phyloP scores from a whole-genome alignment of 2,797 vertebrate genomes.

The Cheirogaleus major region DNA sequence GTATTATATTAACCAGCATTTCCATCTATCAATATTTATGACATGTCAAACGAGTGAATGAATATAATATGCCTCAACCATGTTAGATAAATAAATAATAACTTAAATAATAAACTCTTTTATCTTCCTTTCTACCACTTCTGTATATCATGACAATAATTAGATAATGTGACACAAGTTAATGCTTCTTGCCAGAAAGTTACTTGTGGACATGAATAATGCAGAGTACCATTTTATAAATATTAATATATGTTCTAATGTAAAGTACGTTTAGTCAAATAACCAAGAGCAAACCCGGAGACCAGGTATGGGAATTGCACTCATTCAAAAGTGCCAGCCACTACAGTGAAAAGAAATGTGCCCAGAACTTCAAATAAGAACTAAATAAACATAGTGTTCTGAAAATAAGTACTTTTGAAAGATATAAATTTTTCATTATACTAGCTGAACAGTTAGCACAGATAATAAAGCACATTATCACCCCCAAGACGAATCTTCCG shows the following conservation, averaged over 20 bases:
- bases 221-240: conserved; percentile 41
- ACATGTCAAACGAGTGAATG: background rate
- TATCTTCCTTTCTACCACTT: conserved; percentile 16
- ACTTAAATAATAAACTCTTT: conserved; percentile 50
- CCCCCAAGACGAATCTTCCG: background rate
- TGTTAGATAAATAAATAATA: conserved; percentile 4
- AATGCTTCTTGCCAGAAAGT: conserved; percentile 49
- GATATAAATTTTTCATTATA: background rate
- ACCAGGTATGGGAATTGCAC: background rate
- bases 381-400: background rate
- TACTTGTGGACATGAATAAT: conserved; percentile 51
- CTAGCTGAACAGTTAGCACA: background rate
- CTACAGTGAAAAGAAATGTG: background rate
- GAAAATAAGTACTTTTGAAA: background rate
- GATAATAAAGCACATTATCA: background rate
- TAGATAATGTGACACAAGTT: conserved; percentile 16
- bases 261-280: conserved; percentile 58
- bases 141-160: background rate
- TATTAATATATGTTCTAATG: conserved; percentile 21
- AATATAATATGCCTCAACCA: background rate
- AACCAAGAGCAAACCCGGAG: conserved; percentile 26
- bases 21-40: conserved; percentile 39
- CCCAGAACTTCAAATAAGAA: conserved; percentile 21
- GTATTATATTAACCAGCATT: background rate
- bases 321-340: background rate